Evolutionary conservation across 2,113 vertebrate species (phyloP).

Genomic region (Onychostoma macrolepis): DNA sequence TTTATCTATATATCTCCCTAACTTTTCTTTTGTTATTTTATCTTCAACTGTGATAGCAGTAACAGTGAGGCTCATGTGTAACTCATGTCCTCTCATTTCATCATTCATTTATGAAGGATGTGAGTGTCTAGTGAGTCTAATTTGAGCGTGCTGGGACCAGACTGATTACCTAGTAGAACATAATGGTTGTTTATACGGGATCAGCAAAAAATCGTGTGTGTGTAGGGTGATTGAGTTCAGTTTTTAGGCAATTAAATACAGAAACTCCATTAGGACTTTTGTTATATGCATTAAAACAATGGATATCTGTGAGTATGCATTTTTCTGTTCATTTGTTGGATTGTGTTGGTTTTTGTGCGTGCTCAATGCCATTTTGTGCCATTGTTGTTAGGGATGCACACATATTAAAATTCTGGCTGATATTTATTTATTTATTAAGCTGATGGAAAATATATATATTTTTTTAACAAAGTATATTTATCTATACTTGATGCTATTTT

Average conservation of each 20-base stretch:
- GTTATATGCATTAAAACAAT: neutral
- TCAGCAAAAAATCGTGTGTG: constrained; percentile 16
- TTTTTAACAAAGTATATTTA: too few relatives aligned
- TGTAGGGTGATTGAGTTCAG: constrained; percentile 37
- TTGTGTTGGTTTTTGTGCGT: neutral
- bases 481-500: too few relatives aligned
- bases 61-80: neutral
- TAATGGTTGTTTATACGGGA: constrained; percentile 46
- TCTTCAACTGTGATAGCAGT: neutral
- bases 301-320: neutral
- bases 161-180: constrained; percentile 24
- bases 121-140: constrained; percentile 18
- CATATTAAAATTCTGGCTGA: neutral
- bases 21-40: neutral
- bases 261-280: neutral
- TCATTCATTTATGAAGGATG: constrained; percentile 24
- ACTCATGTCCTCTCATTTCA: neutral
- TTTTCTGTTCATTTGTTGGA: neutral
- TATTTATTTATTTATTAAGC: neutral
- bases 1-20: neutral
- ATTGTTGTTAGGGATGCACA: neutral
- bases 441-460: neutral
- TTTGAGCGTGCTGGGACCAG: constrained; percentile 5
- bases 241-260: constrained; percentile 32
- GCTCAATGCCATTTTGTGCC: neutral